Percentiles rank a stretch among this genome's conserved stretches.
phyloP scores from a whole-genome alignment of 2,797 vertebrate genomes.

The Xyrichtys novacula region DNA sequence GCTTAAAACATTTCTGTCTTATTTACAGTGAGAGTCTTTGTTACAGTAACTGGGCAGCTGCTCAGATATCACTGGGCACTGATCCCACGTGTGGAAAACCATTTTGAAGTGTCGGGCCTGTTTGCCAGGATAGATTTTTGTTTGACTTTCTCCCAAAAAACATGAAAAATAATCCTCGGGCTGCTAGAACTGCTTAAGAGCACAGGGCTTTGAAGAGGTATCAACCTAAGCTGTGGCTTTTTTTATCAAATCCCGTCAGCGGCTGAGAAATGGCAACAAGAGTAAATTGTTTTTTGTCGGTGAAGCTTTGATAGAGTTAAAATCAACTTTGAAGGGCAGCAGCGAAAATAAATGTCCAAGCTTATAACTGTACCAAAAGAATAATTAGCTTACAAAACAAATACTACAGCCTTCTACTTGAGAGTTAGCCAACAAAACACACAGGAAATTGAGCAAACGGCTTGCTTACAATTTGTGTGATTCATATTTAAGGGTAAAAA shows the following conservation, averaged over 20 bases:
- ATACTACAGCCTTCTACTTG: background rate
- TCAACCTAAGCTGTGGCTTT: conserved; percentile 13
- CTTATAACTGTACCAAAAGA: background rate
- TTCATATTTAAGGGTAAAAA: too few species aligned
- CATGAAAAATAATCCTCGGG: conserved; percentile 21
- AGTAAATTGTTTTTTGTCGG: background rate
- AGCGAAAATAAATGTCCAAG: background rate
- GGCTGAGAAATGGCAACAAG: background rate
- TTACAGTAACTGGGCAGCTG: conserved; percentile 24
- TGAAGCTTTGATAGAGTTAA: background rate
- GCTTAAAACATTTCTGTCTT: background rate
- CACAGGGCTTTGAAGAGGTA: conserved; percentile 11
- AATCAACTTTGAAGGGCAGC: background rate
- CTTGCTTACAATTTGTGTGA: too few species aligned
- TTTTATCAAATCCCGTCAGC: conserved; percentile 1
- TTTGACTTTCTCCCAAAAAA: conserved; percentile 44
- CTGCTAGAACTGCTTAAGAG: conserved; percentile 1
- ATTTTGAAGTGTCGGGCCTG: conserved; percentile 20
- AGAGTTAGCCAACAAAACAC: background rate
- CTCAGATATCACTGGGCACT: conserved; percentile 36
- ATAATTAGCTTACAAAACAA: background rate
- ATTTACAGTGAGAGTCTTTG: background rate
- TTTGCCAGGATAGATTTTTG: conserved; percentile 26
- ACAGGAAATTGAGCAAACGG: too few species aligned
- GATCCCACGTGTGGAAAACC: conserved; percentile 33